Percentiles rank a stretch among this genome's conserved stretches.
phyloP scores from a whole-genome alignment of 2,888 invertebrate genomes.

The Dilophus febrilis region DNA sequence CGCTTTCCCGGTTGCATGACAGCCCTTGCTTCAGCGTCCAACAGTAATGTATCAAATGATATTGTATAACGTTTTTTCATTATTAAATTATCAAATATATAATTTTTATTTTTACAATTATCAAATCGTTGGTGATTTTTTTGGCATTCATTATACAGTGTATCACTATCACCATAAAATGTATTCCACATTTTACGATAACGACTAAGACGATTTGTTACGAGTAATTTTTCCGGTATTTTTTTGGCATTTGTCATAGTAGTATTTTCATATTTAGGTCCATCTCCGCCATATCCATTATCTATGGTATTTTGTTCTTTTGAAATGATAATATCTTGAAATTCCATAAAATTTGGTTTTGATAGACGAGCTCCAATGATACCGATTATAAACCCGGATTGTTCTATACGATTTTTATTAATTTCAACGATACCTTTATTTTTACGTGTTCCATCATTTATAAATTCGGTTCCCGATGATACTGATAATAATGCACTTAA shows the following conservation, averaged over 20 bases:
- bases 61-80: slow-evolving; percentile 33
- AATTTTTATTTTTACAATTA: neutral
- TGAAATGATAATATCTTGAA: slow-evolving; percentile 33
- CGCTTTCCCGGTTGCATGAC: no score
- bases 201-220: neutral
- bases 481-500: slow-evolving; percentile 32
- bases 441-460: slow-evolving; percentile 37
- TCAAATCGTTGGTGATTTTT: slow-evolving; percentile 3
- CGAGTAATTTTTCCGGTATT: no score
- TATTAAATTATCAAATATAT: slow-evolving; percentile 19
- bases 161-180: slow-evolving; percentile 17
- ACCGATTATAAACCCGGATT: slow-evolving; percentile 34
- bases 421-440: slow-evolving; percentile 32
- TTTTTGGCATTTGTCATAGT: no score
- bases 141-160: slow-evolving; percentile 6
- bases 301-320: slow-evolving; percentile 32
- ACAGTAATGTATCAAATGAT: slow-evolving; percentile 40
- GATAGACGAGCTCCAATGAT: slow-evolving; percentile 32
- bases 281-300: slow-evolving; percentile 30
- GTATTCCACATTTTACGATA: slow-evolving; percentile 17
- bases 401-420: slow-evolving; percentile 27
- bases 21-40: slow-evolving; percentile 45
- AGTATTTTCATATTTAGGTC: slow-evolving; percentile 5
- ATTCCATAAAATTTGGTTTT: slow-evolving; percentile 34
- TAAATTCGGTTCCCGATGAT: slow-evolving; percentile 37